Percentiles rank a stretch among this genome's conserved stretches.
These are phyloP conservation scores for Anguilla marmorata DNA, from an alignment of 2,797 vertebrate species.

Conservation along the genomic window DNA sequence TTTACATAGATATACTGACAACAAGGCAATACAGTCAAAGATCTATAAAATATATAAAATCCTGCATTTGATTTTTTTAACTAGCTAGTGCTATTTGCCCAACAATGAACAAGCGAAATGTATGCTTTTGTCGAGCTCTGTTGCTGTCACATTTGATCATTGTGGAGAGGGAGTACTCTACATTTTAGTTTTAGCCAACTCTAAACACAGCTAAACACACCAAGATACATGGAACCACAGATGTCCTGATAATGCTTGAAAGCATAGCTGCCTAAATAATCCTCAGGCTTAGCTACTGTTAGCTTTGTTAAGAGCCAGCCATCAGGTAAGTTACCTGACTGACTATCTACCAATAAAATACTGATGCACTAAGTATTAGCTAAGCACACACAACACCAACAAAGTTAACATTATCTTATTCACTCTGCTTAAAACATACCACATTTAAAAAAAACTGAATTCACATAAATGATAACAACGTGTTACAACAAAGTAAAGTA, in stretches of 20 bases:
- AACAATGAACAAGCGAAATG: neutral
- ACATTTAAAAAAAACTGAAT: neutral
- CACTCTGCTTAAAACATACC: neutral
- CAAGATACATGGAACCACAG: neutral
- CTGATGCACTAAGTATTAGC: neutral
- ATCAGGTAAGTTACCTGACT: neutral
- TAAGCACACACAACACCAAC: neutral
- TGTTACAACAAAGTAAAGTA: neutral
- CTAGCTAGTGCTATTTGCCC: neutral
- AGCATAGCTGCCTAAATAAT: conserved; percentile 12
- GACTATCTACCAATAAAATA: neutral
- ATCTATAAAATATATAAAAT: neutral
- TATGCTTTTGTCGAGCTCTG: neutral
- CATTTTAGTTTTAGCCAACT: neutral
- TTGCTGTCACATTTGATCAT: neutral
- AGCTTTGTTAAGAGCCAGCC: neutral
- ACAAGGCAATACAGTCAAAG: neutral
- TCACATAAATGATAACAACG: neutral
- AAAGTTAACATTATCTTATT: neutral
- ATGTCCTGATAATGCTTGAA: neutral
- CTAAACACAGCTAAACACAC: neutral
- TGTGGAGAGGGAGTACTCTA: neutral
- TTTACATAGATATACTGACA: neutral
- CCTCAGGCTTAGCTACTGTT: neutral
- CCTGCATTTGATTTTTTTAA: neutral